Evolutionary conservation across 2,888 invertebrate species (phyloP).

Genomic region (Buathra laborator): DNA sequence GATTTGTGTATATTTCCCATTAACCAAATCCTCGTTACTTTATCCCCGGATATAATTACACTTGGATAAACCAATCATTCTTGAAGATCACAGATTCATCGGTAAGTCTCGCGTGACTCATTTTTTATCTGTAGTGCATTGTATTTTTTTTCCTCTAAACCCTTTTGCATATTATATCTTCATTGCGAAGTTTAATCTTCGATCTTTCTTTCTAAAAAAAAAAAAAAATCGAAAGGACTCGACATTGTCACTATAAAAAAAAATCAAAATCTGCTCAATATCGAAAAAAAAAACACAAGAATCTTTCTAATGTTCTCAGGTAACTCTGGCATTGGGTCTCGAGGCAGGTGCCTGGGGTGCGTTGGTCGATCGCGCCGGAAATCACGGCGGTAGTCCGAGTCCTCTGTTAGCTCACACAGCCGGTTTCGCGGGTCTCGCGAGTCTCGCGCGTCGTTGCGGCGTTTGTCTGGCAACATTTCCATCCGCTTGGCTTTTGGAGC

Average conservation of each 20-base stretch:
- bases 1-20: slow-evolving; percentile 29
- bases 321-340: slow-evolving; percentile 82
- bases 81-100: slow-evolving; percentile 18
- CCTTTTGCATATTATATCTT: slow-evolving; percentile 5
- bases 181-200: background rate
- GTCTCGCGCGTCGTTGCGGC: slow-evolving; percentile 88
- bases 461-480: slow-evolving; percentile 95
- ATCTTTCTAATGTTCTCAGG: slow-evolving; percentile 76
- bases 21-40: slow-evolving; percentile 3
- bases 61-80: slow-evolving; percentile 22
- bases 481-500: slow-evolving; percentile 94
- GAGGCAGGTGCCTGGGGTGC: slow-evolving; percentile 86
- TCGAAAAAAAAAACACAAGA: background rate
- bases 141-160: background rate
- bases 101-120: slow-evolving; percentile 61
- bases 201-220: background rate
- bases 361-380: slow-evolving; percentile 79
- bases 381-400: slow-evolving; percentile 84
- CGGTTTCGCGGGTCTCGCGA: slow-evolving; percentile 81
- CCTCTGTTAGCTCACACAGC: slow-evolving; percentile 72
- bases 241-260: background rate
- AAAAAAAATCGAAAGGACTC: background rate
- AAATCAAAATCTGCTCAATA: background rate
- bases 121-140: background rate
- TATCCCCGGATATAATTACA: slow-evolving; percentile 18